A percentile compares a stretch with the other conserved stretches of the same genome.
These are phyloP conservation scores for Drosophila pseudotakahashii DNA, from an alignment of 2,888 invertebrate genomes.

Conservation along the genomic window DNA sequence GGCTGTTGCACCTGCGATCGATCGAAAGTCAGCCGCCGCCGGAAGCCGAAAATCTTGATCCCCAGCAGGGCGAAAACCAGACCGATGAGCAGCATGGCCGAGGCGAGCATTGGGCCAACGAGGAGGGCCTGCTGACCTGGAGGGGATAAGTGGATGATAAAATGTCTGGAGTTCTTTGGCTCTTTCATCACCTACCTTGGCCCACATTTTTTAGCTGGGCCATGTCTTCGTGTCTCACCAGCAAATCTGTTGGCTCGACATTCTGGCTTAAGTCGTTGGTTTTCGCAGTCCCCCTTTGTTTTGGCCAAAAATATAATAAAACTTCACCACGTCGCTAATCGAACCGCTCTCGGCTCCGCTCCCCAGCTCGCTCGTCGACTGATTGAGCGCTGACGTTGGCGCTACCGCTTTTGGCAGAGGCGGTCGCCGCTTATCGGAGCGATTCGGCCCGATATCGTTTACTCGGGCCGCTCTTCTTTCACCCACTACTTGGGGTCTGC, in stretches of 20 bases:
- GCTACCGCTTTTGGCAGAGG: slow-evolving; percentile 26
- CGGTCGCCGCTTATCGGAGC: slow-evolving; percentile 63
- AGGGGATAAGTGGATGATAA: neutral
- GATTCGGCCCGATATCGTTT: slow-evolving; percentile 41
- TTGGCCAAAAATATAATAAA: slow-evolving; percentile 23
- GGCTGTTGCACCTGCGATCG: slow-evolving; percentile 31
- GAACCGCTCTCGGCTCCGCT: slow-evolving; percentile 58
- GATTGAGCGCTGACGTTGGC: slow-evolving; percentile 66
- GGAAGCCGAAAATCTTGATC: slow-evolving; percentile 85
- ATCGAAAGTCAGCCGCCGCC: slow-evolving; percentile 83
- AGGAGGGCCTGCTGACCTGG: slow-evolving; percentile 44
- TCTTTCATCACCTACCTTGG: slow-evolving; percentile 58
- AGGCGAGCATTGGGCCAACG: slow-evolving; percentile 49
- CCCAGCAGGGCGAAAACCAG: slow-evolving; percentile 82
- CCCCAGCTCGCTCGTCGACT: slow-evolving; percentile 63
- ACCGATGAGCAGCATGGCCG: slow-evolving; percentile 65
- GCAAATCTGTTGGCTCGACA: slow-evolving; percentile 55
- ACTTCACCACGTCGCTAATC: slow-evolving; percentile 74
- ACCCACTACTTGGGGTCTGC: slow-evolving; percentile 14
- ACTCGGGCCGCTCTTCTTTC: slow-evolving; percentile 39
- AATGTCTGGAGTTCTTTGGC: neutral
- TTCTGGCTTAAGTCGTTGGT: slow-evolving; percentile 29
- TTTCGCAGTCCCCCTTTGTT: slow-evolving; percentile 49
- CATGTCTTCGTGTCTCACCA: slow-evolving; percentile 51
- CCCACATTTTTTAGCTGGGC: slow-evolving; percentile 63